Evolutionary conservation across 2,113 vertebrate species (phyloP), one percentile per base, ranked within the genome.

Genomic region (Dipodomys spectabilis): DNA sequence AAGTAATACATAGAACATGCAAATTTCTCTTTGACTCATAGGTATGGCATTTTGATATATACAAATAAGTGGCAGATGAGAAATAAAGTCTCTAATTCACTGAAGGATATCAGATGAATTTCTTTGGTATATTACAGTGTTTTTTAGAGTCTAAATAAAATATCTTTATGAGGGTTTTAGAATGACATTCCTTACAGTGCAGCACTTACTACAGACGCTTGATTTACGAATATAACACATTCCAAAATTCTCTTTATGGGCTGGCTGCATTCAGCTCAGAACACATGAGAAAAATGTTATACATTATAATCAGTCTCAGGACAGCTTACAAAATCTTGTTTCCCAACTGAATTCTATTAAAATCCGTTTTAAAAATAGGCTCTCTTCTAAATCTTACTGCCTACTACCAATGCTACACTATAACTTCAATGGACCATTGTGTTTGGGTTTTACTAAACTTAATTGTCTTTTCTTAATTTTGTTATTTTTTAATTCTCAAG

Each of bases 141-240:
- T 95, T 95, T 93, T 78, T 44, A 73, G 73, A 90, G 78, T 81
- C 44, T 69, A 95, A 93, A 88, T 92, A 85, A 94, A 93, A 79
- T 75, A 53, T 28, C 4, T 86, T 57, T 79, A 79, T 39, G 71
- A 71, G 85, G 7, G 6, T 72, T 90, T 79, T 68, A 73, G 71
- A 88, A 91, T 85, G 19, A 25, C n/a, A 71, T 93, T 71, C 65
- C 19, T 79, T 88, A 62, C 22, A 13, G 6, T 27, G 12, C 30
- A 82, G n/a, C 80, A 12, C 20, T 30, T 27, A 19, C 30, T 74
- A 39, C 15, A 86, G 27, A 39, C 30, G n/a, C 60, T 79, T 77
- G 30, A 72, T 68, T 88, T 94, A 75, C 25, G 23, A 28, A 62
- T 74, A 67, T 22, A n/a, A 39, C 84, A 7, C n/a, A 88, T 82